A percentile compares a stretch with the other conserved stretches of the same genome.
Conservation (phyloP, 64 coral and sea anemone species). For the Montipora efflorescens region DNA sequence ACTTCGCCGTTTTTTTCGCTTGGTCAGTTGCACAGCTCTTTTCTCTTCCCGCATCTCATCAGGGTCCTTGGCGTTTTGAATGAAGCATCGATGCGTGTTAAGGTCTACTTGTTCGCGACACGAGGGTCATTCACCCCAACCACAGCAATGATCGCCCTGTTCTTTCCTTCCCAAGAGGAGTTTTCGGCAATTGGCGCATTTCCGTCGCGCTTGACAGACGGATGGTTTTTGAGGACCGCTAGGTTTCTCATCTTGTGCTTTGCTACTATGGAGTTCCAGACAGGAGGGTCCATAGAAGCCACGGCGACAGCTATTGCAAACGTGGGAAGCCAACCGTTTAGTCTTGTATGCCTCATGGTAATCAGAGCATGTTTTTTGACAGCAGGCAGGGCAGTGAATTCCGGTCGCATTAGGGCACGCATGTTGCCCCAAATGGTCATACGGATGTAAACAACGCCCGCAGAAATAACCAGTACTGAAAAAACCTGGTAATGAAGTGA, state of each 20-base stretch:
- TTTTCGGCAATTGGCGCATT: background rate
- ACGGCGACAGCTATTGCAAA: background rate
- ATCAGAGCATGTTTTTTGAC: background rate
- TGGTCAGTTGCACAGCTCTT: background rate
- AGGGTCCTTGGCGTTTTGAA: background rate
- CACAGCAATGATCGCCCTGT: constrained; percentile 8
- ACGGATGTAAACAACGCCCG: background rate
- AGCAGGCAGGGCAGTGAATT: background rate
- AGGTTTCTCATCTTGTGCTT: background rate
- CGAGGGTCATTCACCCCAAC: background rate
- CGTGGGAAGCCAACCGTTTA: background rate
- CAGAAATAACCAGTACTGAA: background rate
- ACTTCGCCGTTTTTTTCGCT: background rate
- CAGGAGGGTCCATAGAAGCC: no score
- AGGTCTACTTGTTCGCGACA: constrained; percentile 35
- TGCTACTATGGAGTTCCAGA: background rate
- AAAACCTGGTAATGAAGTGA: background rate
- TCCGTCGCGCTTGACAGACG: background rate
- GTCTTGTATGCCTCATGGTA: background rate
- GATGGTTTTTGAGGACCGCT: background rate
- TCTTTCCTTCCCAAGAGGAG: background rate
- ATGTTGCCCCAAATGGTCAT: background rate
- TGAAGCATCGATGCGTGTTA: constrained; percentile 37
- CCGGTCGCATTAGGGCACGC: background rate
- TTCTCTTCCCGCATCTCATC: background rate